phyloP scores from a whole-genome alignment of 2,113 vertebrate genomes.

The Puma concolor region DNA sequence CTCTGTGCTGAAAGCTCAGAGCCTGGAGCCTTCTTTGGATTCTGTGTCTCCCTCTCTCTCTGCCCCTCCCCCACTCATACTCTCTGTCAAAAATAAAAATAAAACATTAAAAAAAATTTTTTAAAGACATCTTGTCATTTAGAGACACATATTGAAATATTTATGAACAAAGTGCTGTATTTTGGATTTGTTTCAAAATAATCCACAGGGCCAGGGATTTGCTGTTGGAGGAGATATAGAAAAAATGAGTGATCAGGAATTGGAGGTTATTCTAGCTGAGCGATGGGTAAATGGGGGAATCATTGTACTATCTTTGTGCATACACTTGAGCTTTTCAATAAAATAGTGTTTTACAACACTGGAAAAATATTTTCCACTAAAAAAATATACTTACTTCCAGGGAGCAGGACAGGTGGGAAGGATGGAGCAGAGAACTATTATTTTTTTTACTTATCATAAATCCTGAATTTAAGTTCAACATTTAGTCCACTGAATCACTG shows the following conservation, averaged over 20 bases:
- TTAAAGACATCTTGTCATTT: background rate
- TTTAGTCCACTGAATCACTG: background rate
- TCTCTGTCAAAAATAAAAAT: background rate
- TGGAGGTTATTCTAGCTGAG: background rate
- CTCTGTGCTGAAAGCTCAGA: no score
- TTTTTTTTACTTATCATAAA: conserved; percentile 42
- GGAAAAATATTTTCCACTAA: conserved; percentile 4
- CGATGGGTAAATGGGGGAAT: background rate
- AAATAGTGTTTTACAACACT: conserved; percentile 1
- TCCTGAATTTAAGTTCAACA: conserved; percentile 19
- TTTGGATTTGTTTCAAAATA: conserved; percentile 35
- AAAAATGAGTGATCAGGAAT: background rate
- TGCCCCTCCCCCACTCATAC: background rate
- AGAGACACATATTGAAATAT: background rate
- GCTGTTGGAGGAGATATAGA: background rate
- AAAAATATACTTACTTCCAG: background rate
- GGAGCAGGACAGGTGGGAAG: background rate
- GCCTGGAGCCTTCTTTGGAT: no score
- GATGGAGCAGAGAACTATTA: background rate
- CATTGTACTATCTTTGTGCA: background rate
- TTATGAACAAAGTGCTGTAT: background rate
- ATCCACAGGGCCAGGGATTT: background rate
- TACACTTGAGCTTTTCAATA: conserved; percentile 2
- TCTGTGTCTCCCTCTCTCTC: background rate
- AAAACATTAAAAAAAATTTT: background rate